phyloP scores from a whole-genome alignment of 2,797 vertebrate genomes.

The Garrulus glandarius region DNA sequence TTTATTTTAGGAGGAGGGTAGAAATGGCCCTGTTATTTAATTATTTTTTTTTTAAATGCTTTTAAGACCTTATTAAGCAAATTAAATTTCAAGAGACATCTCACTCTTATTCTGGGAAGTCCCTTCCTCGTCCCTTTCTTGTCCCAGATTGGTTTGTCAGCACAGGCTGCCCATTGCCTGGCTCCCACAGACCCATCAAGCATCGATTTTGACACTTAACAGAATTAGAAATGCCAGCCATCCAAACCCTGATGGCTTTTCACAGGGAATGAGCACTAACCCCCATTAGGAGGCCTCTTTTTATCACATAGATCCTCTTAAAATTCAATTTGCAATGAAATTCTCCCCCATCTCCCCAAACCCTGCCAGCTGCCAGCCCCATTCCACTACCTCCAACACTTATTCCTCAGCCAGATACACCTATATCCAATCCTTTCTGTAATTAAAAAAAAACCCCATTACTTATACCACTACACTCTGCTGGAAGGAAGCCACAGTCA shows the following conservation, averaged over 20 bases:
- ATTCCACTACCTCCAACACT: neutral
- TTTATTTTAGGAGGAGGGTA: constrained; percentile 60
- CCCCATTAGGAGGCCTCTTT: constrained; percentile 53
- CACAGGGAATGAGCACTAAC: constrained; percentile 36
- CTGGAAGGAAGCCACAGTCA: constrained; percentile 27
- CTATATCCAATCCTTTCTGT: neutral
- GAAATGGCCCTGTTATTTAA: constrained; percentile 66
- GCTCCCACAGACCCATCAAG: constrained; percentile 34
- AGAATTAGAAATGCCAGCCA: constrained; percentile 61
- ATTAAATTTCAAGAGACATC: constrained; percentile 67
- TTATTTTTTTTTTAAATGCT: constrained; percentile 39
- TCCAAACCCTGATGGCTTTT: constrained; percentile 35
- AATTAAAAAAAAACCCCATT: neutral
- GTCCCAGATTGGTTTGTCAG: constrained; percentile 49
- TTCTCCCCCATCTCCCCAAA: constrained; percentile 9
- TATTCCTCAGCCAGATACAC: neutral
- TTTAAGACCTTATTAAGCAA: constrained; percentile 70
- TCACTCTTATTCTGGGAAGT: constrained; percentile 51
- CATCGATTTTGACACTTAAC: constrained; percentile 66
- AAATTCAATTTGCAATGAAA: constrained; percentile 52
- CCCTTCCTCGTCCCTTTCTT: neutral
- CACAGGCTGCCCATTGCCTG: constrained; percentile 49
- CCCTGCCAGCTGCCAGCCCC: constrained; percentile 12
- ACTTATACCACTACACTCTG: neutral
- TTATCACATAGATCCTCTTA: constrained; percentile 49